These are phyloP conservation scores for Callithrix jacchus DNA, from an alignment of 2,113 vertebrate species.

Conservation along the genomic window DNA sequence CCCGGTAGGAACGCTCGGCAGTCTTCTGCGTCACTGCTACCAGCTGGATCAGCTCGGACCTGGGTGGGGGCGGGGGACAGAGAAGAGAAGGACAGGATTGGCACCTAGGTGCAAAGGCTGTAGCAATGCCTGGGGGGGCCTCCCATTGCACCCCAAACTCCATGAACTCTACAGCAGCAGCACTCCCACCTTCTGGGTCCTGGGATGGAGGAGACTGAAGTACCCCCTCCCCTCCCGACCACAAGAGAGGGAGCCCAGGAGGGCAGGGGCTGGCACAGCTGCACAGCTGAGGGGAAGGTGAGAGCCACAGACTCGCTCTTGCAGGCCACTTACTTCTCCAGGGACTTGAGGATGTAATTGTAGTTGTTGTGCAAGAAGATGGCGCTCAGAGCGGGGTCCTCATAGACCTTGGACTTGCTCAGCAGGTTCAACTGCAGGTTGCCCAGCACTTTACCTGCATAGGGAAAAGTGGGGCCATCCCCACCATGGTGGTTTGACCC, in stretches of 20 bases:
- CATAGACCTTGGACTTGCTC: conserved; percentile 98
- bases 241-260: background rate
- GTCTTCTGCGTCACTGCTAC: conserved; percentile 96
- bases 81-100: too few relatives aligned
- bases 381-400: conserved; percentile 94
- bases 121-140: background rate
- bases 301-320: background rate
- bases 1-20: conserved; percentile 91
- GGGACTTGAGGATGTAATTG: conserved; percentile 98
- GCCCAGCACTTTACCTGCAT: conserved; percentile 95
- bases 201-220: too few relatives aligned
- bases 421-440: conserved; percentile 97
- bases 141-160: too few relatives aligned
- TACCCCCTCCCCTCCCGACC: accelerated
- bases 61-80: conserved; percentile 60
- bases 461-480: background rate
- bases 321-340: conserved; percentile 91
- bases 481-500: background rate
- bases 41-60: conserved; percentile 97
- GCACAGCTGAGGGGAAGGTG: background rate
- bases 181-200: background rate
- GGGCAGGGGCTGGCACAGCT: background rate
- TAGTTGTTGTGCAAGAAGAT: conserved; percentile 99
- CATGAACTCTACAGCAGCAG: background rate
- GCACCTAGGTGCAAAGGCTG: background rate